Evolutionary conservation across 2,888 invertebrate genomes (phyloP).

Genomic region (Troides aeacus): DNA sequence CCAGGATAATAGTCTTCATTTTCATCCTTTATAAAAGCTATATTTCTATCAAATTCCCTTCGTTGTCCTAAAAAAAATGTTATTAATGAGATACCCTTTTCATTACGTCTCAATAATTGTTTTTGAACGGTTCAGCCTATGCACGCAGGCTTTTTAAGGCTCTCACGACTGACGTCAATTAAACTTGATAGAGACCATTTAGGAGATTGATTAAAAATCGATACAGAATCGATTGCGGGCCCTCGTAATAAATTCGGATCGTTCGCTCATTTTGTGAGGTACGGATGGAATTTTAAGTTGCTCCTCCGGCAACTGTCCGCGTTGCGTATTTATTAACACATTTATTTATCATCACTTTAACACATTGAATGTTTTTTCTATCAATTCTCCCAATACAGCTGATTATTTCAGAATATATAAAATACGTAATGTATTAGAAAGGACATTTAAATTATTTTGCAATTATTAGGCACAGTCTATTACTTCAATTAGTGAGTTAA

Average conservation of each 20-base stretch:
- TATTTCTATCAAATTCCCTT: background rate
- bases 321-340: conserved; percentile 10
- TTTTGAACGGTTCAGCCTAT: conserved; percentile 35
- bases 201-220: conserved; percentile 69
- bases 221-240: conserved; percentile 55
- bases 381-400: background rate
- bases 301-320: conserved; percentile 9
- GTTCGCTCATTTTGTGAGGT: conserved; percentile 29
- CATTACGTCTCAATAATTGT: conserved; percentile 44
- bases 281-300: conserved; percentile 28
- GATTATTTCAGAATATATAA: background rate
- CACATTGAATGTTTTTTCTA: background rate
- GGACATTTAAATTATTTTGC: too few relatives aligned
- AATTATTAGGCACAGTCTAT: too few relatives aligned
- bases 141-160: conserved; percentile 48
- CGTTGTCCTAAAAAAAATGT: conserved; percentile 29
- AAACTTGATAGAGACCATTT: conserved; percentile 69
- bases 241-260: conserved; percentile 49
- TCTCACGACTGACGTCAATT: conserved; percentile 66
- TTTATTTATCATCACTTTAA: conserved; percentile 14
- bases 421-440: background rate
- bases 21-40: background rate
- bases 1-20: too few relatives aligned
- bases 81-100: conserved; percentile 43
- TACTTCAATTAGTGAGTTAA: too few relatives aligned